Evolutionary conservation across 2,888 invertebrate genomes (phyloP).

Genomic region (Drosophila emarginata): DNA sequence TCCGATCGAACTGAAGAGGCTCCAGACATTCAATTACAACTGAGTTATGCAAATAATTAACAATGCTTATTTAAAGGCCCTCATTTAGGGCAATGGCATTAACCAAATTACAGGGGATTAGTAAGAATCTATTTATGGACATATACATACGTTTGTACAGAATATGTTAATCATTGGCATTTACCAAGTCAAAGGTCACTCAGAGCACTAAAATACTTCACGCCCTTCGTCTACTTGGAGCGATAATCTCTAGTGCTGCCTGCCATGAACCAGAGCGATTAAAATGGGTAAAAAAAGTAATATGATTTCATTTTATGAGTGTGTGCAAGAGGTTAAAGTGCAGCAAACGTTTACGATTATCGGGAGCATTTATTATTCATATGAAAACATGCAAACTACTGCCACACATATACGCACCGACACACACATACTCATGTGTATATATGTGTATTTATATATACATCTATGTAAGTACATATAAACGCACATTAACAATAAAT

Average conservation of each 20-base stretch:
- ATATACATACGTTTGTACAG: neutral
- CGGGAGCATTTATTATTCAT: conserved; percentile 74
- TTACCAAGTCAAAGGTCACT: conserved; percentile 15
- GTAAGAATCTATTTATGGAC: conserved; percentile 24
- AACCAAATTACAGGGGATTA: conserved; percentile 58
- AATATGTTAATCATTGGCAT: conserved; percentile 42
- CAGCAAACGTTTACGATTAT: conserved; percentile 71
- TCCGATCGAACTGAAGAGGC: neutral
- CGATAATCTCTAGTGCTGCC: conserved; percentile 8
- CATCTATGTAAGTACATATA: neutral
- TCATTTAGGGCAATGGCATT: conserved; percentile 45
- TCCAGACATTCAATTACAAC: neutral
- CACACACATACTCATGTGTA: conserved; percentile 1
- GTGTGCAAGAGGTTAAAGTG: conserved; percentile 63
- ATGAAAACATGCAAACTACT: conserved; percentile 73
- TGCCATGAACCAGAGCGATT: conserved; percentile 39
- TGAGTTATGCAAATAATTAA: conserved; percentile 70
- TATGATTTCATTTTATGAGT: conserved; percentile 38
- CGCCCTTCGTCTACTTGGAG: neutral
- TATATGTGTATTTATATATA: neutral
- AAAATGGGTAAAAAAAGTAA: conserved; percentile 38
- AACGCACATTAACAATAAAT: conserved; percentile 63
- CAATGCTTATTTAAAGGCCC: conserved; percentile 44
- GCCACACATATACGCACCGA: conserved; percentile 25
- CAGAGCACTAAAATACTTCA: conserved; percentile 8